Base-by-base conservation (phyloP, 2,113 vertebrate genomes). In the Vicugna pacos region DNA sequence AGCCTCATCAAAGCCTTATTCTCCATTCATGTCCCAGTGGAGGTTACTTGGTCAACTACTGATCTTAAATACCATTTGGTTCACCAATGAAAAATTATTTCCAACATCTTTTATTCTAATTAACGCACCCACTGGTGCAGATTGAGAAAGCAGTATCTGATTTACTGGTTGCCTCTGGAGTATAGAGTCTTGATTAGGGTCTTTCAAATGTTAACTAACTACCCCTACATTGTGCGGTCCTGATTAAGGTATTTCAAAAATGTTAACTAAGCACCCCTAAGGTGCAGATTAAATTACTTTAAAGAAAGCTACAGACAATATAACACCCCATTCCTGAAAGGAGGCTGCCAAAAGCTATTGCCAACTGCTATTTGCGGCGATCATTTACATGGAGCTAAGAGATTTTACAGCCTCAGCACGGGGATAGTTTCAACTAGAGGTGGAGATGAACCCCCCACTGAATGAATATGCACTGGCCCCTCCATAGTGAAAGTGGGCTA, bases 171-270 rank as follows among this genome's bases (percentile, higher is more conserved):
- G 86, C 89, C 96, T 93, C 93, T 70, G 50, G 97, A 95, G 94
- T 91, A 97, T 13, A 92, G 86, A 94, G 70, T 89, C 89, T 97
- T 97, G 96, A 98, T 97, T 96, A 96, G 96, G 93, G 94, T 95
- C 93, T 98, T 98, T 96, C 93, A 89, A 91, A 98, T 97, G 94
- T 97, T 97, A 98, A 98, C 96, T 96, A 96, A 96, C 95, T 94
- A 95, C 82, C 94, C 96, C 96, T 90, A 88, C 92, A 93, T 89
- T 96, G 93, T 82, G 83, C 85, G 95, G 93, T 94, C 82, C 82
- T 97, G 97, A 98, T 97, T 95, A 97, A 95, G 93, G 94, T 94
- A 96, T 96, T 97, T 97, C 86, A 93, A 94, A 96, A 95, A 91
- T 87, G 91, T 97, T 95, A 97, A 94, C 95, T 67, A 97, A 94